These are phyloP conservation scores for Epizoanthus rinbou DNA, from an alignment of 92 coral and sea anemone species.

Conservation along the genomic window DNA sequence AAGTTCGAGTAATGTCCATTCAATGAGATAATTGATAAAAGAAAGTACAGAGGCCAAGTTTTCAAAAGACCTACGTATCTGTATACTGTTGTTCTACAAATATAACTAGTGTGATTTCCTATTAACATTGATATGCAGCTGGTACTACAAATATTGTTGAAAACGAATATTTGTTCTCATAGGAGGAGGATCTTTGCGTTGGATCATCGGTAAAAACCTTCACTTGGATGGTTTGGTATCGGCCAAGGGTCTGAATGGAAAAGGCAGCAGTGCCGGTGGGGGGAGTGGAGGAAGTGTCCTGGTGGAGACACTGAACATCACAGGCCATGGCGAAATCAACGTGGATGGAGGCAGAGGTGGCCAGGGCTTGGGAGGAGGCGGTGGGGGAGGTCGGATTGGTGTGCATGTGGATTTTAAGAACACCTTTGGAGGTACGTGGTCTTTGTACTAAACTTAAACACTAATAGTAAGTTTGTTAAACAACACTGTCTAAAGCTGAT, in stretches of 20 bases:
- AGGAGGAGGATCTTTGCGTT: slow-evolving; percentile 68
- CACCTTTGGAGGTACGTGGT: slow-evolving; percentile 57
- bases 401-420: slow-evolving; percentile 67
- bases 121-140: too few species aligned
- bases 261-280: slow-evolving; percentile 52
- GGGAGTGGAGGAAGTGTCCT: slow-evolving; percentile 73
- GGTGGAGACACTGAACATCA: slow-evolving; percentile 62
- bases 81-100: too few species aligned
- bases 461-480: too few species aligned
- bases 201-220: slow-evolving; percentile 51
- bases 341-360: slow-evolving; percentile 58
- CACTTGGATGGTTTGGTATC: slow-evolving; percentile 66
- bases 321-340: slow-evolving; percentile 69
- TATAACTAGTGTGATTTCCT: neutral
- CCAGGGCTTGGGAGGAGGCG: slow-evolving; percentile 54
- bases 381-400: slow-evolving; percentile 68
- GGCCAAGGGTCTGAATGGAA: slow-evolving; percentile 49
- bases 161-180: neutral
- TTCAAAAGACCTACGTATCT: too few species aligned
- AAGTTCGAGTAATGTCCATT: too few species aligned
- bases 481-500: too few species aligned
- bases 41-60: too few species aligned
- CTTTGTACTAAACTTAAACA: neutral
- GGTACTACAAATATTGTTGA: neutral
- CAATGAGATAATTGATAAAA: too few species aligned